These are phyloP conservation scores for Rhadinocentrus ornatus DNA, from an alignment of 2,797 vertebrate genomes.

Conservation along the genomic window DNA sequence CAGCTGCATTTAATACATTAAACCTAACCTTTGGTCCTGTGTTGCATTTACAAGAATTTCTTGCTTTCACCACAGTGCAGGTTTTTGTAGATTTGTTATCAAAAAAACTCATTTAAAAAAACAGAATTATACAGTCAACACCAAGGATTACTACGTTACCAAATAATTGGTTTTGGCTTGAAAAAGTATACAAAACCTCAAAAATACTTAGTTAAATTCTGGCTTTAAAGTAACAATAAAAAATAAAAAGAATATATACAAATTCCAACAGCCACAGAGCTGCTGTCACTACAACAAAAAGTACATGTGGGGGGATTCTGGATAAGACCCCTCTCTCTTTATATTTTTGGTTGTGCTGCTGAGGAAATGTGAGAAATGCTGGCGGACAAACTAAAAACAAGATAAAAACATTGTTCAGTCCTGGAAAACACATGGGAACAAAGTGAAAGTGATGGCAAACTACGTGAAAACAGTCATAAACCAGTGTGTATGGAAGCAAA, in stretches of 20 bases:
- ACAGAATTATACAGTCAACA: constrained; percentile 12
- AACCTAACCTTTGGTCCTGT: constrained; percentile 49
- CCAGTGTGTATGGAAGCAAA: constrained; percentile 21
- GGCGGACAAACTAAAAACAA: constrained; percentile 15
- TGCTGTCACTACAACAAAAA: constrained; percentile 21
- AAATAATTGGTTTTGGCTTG: constrained; percentile 1
- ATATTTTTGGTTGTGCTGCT: constrained; percentile 81
- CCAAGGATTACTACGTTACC: constrained; percentile 1
- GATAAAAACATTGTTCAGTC: background rate
- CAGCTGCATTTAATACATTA: constrained; percentile 13
- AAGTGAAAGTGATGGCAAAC: constrained; percentile 26
- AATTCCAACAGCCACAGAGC: background rate
- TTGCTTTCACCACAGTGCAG: constrained; percentile 1
- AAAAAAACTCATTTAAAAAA: constrained; percentile 9
- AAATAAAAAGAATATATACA: background rate
- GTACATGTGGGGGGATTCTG: constrained; percentile 39
- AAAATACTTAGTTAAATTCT: background rate
- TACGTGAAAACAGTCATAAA: constrained; percentile 35
- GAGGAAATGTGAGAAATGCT: constrained; percentile 34
- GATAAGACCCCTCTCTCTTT: constrained; percentile 37
- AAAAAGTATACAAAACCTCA: constrained; percentile 11
- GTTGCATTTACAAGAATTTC: constrained; percentile 19
- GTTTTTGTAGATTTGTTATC: constrained; percentile 5
- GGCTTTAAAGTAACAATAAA: no score
- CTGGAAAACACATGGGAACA: constrained; percentile 8